Conservation (phyloP, 2,888 invertebrate genomes). For the Drosophila leonis region DNA sequence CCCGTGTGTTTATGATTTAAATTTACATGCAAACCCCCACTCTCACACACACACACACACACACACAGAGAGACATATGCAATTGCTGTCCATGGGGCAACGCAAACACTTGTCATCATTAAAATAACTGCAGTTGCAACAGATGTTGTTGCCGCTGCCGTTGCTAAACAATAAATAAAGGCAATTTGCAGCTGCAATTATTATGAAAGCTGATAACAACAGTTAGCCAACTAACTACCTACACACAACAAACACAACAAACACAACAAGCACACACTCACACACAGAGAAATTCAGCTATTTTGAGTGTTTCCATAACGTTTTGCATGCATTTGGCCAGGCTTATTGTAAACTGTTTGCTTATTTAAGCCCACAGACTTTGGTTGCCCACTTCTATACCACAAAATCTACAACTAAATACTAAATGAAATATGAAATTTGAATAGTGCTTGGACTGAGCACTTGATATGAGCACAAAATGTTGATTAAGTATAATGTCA, state of each 20-base stretch:
- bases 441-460: not conserved
- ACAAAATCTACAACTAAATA: conserved; percentile 24
- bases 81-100: conserved; percentile 53
- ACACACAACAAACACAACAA: conserved; percentile 29
- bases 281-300: conserved; percentile 11
- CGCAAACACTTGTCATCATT: conserved; percentile 80
- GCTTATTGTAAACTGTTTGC: conserved; percentile 23
- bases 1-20: conserved; percentile 75
- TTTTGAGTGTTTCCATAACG: conserved; percentile 30
- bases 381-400: conserved; percentile 31
- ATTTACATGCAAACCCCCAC: conserved; percentile 57
- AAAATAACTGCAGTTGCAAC: conserved; percentile 69
- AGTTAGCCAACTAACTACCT: conserved; percentile 57
- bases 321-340: conserved; percentile 6
- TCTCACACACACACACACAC: not conserved
- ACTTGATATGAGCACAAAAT: not conserved
- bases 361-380: conserved; percentile 17
- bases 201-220: conserved; percentile 76
- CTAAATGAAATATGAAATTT: conserved; percentile 12
- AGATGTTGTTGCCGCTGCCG: conserved; percentile 53
- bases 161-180: conserved; percentile 72
- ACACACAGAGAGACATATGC: conserved; percentile 13
- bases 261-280: conserved; percentile 12
- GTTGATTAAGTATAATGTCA: conserved; percentile 7
- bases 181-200: conserved; percentile 80